These are phyloP conservation scores for Neomonachus schauinslandi DNA, from an alignment of 2,113 vertebrate genomes.

Conservation along the genomic window DNA sequence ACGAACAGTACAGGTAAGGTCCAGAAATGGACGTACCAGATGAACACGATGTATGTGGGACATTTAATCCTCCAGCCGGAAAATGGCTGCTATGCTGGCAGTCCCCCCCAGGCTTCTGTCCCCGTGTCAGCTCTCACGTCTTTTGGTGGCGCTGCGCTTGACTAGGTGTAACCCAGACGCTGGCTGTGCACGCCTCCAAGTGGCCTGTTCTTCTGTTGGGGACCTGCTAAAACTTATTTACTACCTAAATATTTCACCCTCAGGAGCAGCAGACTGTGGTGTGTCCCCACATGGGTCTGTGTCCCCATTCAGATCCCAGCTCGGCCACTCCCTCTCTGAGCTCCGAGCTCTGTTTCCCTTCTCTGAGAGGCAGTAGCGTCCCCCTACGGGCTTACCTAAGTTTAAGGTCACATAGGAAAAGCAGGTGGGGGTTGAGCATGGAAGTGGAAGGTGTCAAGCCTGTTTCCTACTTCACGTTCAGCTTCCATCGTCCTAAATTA, in stretches of 20 bases:
- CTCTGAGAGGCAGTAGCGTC: neutral
- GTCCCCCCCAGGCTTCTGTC: neutral
- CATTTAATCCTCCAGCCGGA: accelerated
- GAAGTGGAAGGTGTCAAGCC: neutral
- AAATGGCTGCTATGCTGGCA: accelerated
- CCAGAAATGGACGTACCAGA: accelerated
- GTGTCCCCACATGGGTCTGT: neutral
- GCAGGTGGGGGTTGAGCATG: no score
- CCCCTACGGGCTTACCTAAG: neutral
- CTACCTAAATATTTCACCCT: neutral
- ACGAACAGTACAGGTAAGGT: constrained; percentile 94
- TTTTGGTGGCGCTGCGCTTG: neutral
- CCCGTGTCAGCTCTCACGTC: no score
- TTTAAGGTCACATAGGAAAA: neutral
- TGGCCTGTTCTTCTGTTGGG: neutral
- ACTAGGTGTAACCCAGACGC: neutral
- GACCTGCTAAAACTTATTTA: neutral
- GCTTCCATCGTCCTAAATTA: neutral
- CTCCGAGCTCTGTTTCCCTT: neutral
- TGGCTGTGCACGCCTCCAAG: neutral
- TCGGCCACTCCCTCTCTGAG: neutral
- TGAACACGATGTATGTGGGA: accelerated
- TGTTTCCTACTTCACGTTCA: neutral
- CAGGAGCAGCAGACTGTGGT: accelerated
- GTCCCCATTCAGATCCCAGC: neutral